Percentiles rank a stretch among this genome's conserved stretches.
Evolutionary conservation across 2,797 vertebrate species (phyloP).

Genomic region (Hybognathus amarus): DNA sequence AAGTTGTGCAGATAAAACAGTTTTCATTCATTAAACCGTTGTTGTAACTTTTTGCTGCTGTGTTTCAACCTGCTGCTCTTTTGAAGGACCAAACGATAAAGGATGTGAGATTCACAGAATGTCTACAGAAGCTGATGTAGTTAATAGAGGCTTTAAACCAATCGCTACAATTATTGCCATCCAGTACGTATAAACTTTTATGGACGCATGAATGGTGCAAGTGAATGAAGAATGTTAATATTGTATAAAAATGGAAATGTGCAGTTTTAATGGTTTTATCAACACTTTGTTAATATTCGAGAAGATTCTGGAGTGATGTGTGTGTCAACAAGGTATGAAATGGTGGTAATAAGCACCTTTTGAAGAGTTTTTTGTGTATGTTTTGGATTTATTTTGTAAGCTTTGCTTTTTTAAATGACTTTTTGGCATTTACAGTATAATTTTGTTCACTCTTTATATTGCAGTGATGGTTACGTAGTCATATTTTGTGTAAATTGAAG

Average conservation of each 20-base stretch:
- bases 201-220: neutral
- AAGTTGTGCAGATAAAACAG: slow-evolving; percentile 1
- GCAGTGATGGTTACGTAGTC: slow-evolving; percentile 26
- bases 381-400: slow-evolving; percentile 26
- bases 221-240: slow-evolving; percentile 1
- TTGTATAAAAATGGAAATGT: neutral
- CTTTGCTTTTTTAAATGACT: slow-evolving; percentile 6
- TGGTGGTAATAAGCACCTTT: slow-evolving; percentile 15
- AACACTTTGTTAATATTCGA: slow-evolving; percentile 12
- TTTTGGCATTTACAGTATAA: neutral
- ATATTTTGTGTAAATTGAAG: neutral
- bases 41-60: slow-evolving; percentile 31
- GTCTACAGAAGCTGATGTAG: neutral
- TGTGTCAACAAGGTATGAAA: neutral
- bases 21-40: slow-evolving; percentile 19
- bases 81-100: slow-evolving; percentile 4
- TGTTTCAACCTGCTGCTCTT: slow-evolving; percentile 26
- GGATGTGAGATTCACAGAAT: slow-evolving; percentile 11
- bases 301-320: neutral
- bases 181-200: neutral
- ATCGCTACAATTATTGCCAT: neutral
- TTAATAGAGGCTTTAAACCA: neutral
- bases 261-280: slow-evolving; percentile 2
- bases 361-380: neutral
- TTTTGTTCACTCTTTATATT: slow-evolving; percentile 18